Base-by-base conservation (phyloP, 2,888 invertebrate genomes). In the Balanococcus diminutus region DNA sequence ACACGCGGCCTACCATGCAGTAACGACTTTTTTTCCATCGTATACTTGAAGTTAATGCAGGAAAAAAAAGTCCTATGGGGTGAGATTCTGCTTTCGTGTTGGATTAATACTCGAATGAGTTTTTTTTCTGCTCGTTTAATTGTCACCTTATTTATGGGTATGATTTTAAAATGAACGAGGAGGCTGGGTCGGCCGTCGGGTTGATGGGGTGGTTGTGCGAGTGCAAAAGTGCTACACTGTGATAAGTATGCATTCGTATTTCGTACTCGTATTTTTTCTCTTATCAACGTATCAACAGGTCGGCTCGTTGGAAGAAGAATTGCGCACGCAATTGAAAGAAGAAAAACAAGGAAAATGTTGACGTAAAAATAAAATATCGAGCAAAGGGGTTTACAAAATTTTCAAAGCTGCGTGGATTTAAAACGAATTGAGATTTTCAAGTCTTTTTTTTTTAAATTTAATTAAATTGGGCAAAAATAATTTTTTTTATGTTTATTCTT, bases 231-330 rank as follows among this genome's bases (percentile, higher is more conserved):
- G 51, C 51, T n/a, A n/a, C 3, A 51, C 16, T 4, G 22, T 22
- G 22, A 61, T 28, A 19, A 51, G 19, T 51, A 51, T 36, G 8
- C 28, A 28, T 67, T 28, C 11, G 67, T n/a, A n/a, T n/a, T n/a
- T n/a, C n/a, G n/a, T n/a, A n/a, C n/a, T n/a, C 22, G 61, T 25
- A 31, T 75, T 32, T 75, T 75, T 75, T 75, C 36, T 75, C 32
- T 75, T 75, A 75, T 19, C 19, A 32, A 1, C 19, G 32, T 75
- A 75, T 75, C 75, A 75, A 75, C 75, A 75, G 75, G 75, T 75
- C 32, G n/a, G 32, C 19, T 75, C 32, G 19, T 32, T 75, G 0
- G n/a, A n/a, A n/a, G 19, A 75, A 31, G 75, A 16, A 28, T n/a
- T 75, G 75, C 75, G 75, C n/a, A 36, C 31, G 75, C 32, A 31